Evolutionary conservation across 2,888 invertebrate genomes (phyloP).

Genomic region (Epirrhoe tristata): DNA sequence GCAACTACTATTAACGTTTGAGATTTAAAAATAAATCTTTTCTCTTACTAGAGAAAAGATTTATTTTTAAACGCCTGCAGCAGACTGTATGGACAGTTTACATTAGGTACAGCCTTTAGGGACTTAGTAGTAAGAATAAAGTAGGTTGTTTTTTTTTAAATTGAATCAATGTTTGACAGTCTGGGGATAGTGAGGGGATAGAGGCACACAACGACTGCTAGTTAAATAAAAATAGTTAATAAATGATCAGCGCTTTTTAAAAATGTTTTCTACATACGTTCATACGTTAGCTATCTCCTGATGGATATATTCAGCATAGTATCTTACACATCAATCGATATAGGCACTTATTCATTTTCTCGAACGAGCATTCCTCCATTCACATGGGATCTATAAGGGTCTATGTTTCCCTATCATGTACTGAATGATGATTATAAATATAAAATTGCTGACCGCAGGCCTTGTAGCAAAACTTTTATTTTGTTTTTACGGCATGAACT

Average conservation of each 20-base stretch:
- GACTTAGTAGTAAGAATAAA: too few species aligned
- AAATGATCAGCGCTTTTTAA: too few species aligned
- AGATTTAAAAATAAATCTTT: background rate
- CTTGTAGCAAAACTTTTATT: conserved; percentile 53
- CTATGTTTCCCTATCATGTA: conserved; percentile 60
- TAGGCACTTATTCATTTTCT: conserved; percentile 5
- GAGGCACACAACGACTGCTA: too few species aligned
- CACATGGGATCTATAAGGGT: conserved; percentile 50
- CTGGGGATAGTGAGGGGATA: too few species aligned
- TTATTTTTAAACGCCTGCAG: too few species aligned
- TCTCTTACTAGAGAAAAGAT: too few species aligned
- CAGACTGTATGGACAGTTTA: too few species aligned
- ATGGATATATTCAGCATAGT: background rate
- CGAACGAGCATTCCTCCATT: conserved; percentile 33
- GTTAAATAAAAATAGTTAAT: too few species aligned
- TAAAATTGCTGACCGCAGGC: conserved; percentile 70
- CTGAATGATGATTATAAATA: conserved; percentile 65
- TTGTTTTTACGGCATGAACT: conserved; percentile 36
- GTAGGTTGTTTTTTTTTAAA: too few species aligned
- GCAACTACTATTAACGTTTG: conserved; percentile 1
- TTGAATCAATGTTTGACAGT: too few species aligned
- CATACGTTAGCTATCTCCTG: background rate
- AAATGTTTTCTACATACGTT: background rate
- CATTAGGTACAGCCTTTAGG: too few species aligned
- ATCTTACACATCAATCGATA: background rate